Base-by-base conservation (phyloP, 2,888 invertebrate species). In the Cenopis cana region DNA sequence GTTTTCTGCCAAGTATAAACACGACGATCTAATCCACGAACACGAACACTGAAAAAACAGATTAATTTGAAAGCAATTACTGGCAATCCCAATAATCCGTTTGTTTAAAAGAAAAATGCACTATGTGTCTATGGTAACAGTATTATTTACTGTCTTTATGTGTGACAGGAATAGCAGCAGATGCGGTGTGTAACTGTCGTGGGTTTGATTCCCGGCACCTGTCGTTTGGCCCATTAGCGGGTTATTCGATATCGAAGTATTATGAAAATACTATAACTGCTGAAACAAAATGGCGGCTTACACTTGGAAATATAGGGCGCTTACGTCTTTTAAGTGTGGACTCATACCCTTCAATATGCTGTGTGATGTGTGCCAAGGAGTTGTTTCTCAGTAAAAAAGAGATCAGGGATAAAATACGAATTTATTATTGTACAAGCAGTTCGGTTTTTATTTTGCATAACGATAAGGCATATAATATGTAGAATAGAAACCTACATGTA, bases 141-240 rank as follows among this genome's bases (percentile, higher is more conserved):
- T 29, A 33, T 66, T 20, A 66, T 56, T 66, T 56, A 46, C 18
- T 20, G 62, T 52, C 52, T 52, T 64, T 38, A 38, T 64, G 52
- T 54, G 52, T 12, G n/a, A 67, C 71, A 38, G 60, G 60, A 71
- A 67, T 71, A 71, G 66, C 41, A 81, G 83, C 93, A 91, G 89
- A 87, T 93, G 93, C 76, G 76, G 59, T 81, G 73, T 81, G 86
- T 92, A 79, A 87, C 87, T 87, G 90, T 89, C 81, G 70, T 76
- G 80, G 85, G 89, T 92, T 92, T 93, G 93, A 93, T 87, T 89
- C 89, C 84, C 77, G 78, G 68, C 93, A 93, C 91, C 93, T 92
- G 93, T 88, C 91, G 90, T 90, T 89, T 89, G 83, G 78, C 76
- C 91, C 93, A 93, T 93, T 93, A 93, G 92, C 76, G 85, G 76